These are phyloP conservation scores for Equus przewalskii DNA, from an alignment of 2,113 vertebrate species.

Conservation along the genomic window DNA sequence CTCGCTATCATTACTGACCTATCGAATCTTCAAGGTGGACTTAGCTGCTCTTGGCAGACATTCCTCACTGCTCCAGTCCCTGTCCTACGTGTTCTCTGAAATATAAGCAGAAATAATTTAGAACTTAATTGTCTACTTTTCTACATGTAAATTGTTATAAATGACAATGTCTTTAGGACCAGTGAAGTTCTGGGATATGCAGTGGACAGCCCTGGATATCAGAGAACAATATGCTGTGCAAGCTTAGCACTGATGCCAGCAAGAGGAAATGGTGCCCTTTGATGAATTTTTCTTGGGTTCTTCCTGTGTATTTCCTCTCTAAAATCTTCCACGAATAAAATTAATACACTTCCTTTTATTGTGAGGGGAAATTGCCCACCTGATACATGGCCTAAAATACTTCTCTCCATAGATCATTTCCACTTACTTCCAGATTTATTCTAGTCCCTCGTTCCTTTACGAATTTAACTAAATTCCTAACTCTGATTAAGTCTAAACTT, in stretches of 20 bases:
- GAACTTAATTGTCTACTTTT: background rate
- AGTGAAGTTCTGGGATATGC: background rate
- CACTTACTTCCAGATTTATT: background rate
- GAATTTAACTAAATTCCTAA: background rate
- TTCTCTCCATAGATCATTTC: background rate
- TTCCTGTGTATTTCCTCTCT: background rate
- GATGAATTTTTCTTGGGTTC: background rate
- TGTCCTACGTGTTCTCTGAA: background rate
- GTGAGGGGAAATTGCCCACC: background rate
- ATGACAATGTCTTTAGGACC: background rate
- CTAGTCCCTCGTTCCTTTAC: background rate
- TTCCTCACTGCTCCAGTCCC: background rate
- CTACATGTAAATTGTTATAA: background rate
- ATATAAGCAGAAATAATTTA: background rate
- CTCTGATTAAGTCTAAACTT: background rate
- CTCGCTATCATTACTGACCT: background rate
- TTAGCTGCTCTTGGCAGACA: background rate
- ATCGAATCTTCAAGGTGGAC: background rate
- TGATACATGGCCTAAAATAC: background rate
- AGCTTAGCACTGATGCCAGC: too few species aligned
- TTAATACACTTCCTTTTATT: background rate
- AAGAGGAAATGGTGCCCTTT: background rate
- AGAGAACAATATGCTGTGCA: background rate
- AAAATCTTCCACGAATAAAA: background rate
- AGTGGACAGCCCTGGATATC: background rate